phyloP scores from a whole-genome alignment of 2,113 vertebrate genomes.

The Murina feae region DNA sequence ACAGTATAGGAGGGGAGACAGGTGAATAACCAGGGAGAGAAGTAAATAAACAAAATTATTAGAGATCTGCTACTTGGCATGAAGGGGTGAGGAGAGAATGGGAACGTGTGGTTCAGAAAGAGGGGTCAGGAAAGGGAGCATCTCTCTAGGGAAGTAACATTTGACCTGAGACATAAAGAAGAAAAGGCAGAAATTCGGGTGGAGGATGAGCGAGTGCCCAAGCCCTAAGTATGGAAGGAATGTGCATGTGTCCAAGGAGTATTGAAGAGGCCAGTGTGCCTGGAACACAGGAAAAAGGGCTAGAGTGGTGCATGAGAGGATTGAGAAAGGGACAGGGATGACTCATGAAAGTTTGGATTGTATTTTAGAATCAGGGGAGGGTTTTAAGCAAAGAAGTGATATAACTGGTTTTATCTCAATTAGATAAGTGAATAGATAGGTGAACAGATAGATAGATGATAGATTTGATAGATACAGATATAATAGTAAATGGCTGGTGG shows the following conservation, averaged over 20 bases:
- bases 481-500: background rate
- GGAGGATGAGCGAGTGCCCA: background rate
- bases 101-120: background rate
- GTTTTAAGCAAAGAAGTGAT: background rate
- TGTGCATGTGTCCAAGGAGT: background rate
- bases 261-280: fast-evolving
- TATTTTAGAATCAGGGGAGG: background rate
- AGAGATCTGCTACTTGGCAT: fast-evolving
- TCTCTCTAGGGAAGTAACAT: background rate
- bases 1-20: no score
- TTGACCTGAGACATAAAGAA: background rate
- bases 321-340: fast-evolving
- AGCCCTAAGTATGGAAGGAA: background rate
- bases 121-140: background rate
- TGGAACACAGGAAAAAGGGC: background rate
- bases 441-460: background rate
- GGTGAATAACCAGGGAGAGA: background rate
- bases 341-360: background rate
- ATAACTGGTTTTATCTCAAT: background rate
- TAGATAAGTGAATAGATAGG: background rate
- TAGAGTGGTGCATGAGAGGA: background rate
- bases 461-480: background rate
- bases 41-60: background rate
- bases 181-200: background rate
- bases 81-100: background rate